Percentiles rank a stretch among this genome's conserved stretches.
Evolutionary conservation across 2,888 invertebrate species (phyloP).

Genomic region (Lochmaea capreae): DNA sequence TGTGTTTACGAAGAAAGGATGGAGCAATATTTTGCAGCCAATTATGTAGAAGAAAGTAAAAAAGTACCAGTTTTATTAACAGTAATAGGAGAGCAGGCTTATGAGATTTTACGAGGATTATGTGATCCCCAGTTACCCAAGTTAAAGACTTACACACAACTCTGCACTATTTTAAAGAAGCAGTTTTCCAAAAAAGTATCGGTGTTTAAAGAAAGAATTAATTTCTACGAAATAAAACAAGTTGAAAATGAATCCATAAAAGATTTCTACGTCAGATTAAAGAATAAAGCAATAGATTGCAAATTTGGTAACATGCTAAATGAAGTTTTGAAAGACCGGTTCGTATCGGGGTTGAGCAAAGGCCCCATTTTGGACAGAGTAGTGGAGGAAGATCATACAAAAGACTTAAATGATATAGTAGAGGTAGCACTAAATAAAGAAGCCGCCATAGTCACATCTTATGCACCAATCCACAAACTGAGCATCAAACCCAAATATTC

Average conservation of each 20-base stretch:
- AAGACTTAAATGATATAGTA: too few relatives aligned
- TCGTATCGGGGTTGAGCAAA: constrained; percentile 33
- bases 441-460: too few relatives aligned
- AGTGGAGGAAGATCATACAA: constrained; percentile 38
- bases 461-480: neutral
- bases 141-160: constrained; percentile 39
- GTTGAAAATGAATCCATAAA: constrained; percentile 29
- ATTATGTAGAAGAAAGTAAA: constrained; percentile 25
- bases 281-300: constrained; percentile 36
- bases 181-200: constrained; percentile 35
- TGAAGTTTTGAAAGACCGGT: constrained; percentile 36
- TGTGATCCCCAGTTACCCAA: constrained; percentile 39
- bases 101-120: too few relatives aligned
- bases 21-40: constrained; percentile 18
- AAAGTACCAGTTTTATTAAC: constrained; percentile 24
- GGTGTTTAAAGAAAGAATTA: constrained; percentile 36
- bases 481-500: neutral
- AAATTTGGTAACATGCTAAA: constrained; percentile 35
- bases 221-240: constrained; percentile 40
- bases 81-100: constrained; percentile 19
- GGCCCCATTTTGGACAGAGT: constrained; percentile 38
- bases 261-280: too few relatives aligned
- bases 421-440: too few relatives aligned
- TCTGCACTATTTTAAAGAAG: constrained; percentile 33
- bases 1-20: constrained; percentile 12